Conservation (phyloP, 2,888 invertebrate genomes). For the Lydus trimaculatus region DNA sequence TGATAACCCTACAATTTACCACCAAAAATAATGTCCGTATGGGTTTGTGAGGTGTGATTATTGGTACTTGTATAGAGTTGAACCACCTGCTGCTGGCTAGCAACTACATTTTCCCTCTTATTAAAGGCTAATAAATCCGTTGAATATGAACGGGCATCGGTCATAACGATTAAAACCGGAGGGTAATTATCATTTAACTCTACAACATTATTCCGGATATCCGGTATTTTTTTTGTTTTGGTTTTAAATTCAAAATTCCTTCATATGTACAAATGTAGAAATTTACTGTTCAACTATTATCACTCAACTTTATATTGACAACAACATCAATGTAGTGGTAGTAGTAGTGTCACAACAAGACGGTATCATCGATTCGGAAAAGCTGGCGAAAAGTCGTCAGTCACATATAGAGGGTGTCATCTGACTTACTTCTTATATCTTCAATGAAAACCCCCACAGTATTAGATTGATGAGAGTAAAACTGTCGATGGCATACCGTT, state of each 20-base stretch:
- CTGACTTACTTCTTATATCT: slow-evolving; percentile 24
- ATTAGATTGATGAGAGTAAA: slow-evolving; percentile 53
- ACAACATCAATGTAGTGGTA: neutral
- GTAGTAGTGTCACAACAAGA: slow-evolving; percentile 44
- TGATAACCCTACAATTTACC: slow-evolving; percentile 7
- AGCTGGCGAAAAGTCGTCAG: slow-evolving; percentile 51
- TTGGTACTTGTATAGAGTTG: slow-evolving; percentile 7
- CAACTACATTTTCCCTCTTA: slow-evolving; percentile 8
- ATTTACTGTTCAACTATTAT: slow-evolving; percentile 38
- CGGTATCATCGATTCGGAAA: slow-evolving; percentile 49
- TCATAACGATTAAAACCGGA: slow-evolving; percentile 23
- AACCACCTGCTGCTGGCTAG: slow-evolving; percentile 11
- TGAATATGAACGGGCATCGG: slow-evolving; percentile 17
- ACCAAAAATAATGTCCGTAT: slow-evolving; percentile 1
- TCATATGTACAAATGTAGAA: neutral
- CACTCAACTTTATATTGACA: slow-evolving; percentile 32
- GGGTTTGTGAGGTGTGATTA: slow-evolving; percentile 6
- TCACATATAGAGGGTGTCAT: slow-evolving; percentile 48
- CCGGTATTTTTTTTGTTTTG: slow-evolving; percentile 11
- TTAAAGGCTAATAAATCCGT: slow-evolving; percentile 14
- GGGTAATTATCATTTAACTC: slow-evolving; percentile 28
- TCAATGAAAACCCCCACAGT: slow-evolving; percentile 17
- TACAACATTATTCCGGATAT: slow-evolving; percentile 28
- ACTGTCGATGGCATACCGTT: slow-evolving; percentile 52
- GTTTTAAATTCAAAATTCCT: neutral